Evolutionary conservation across 2,888 invertebrate species (phyloP).

Genomic region (Caenorhabditis angaria): DNA sequence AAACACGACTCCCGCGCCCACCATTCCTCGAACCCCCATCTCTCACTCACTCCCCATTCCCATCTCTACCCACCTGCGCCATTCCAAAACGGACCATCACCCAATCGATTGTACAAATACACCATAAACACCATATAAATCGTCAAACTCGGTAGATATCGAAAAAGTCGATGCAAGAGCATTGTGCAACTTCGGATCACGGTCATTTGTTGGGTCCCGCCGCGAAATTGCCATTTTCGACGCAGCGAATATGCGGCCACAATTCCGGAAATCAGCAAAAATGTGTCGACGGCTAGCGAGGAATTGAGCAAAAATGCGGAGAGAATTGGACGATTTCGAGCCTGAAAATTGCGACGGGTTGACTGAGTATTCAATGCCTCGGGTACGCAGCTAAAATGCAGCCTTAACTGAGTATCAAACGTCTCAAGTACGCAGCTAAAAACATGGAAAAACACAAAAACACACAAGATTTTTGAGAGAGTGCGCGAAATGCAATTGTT

Average conservation of each 20-base stretch:
- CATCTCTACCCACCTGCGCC: slow-evolving; percentile 15
- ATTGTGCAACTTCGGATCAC: slow-evolving; percentile 5
- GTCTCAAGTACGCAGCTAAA: too few relatives aligned
- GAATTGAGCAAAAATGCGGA: slow-evolving; percentile 53
- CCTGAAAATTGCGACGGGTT: too few relatives aligned
- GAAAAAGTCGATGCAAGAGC: slow-evolving; percentile 33
- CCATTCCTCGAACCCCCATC: too few relatives aligned
- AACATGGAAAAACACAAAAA: too few relatives aligned
- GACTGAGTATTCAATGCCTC: too few relatives aligned
- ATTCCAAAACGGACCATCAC: slow-evolving; percentile 54
- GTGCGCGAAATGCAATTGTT: too few relatives aligned
- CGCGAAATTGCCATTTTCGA: slow-evolving; percentile 31
- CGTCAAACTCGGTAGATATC: slow-evolving; percentile 38
- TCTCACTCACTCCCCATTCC: too few relatives aligned
- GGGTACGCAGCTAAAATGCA: too few relatives aligned
- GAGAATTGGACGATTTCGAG: too few relatives aligned
- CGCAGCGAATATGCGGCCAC: slow-evolving; percentile 48
- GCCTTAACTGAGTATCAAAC: too few relatives aligned
- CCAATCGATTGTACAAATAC: slow-evolving; percentile 40
- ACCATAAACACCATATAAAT: slow-evolving; percentile 39
- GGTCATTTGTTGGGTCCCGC: slow-evolving; percentile 1
- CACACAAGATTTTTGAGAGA: too few relatives aligned
- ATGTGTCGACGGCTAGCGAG: slow-evolving; percentile 62
- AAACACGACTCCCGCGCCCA: too few relatives aligned
- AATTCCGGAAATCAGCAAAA: slow-evolving; percentile 56